Evolutionary conservation across 92 coral and sea anemone genomes (phyloP).

Genomic region (Isaurus tuberculatus): DNA sequence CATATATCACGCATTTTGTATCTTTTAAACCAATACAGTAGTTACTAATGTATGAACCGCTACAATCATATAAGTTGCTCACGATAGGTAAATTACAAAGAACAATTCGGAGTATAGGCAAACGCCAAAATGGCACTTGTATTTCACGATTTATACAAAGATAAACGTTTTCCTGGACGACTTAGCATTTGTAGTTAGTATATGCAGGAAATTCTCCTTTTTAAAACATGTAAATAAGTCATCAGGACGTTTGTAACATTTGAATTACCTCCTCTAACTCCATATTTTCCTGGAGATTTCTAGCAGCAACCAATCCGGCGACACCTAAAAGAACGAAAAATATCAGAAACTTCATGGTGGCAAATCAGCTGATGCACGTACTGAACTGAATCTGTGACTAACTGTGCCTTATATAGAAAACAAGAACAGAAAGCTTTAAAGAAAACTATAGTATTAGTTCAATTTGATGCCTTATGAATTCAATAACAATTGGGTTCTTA

Average conservation of each 20-base stretch:
- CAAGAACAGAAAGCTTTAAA: background rate
- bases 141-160: background rate
- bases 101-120: no score
- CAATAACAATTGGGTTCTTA: background rate
- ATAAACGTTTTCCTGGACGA: background rate
- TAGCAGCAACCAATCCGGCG: conserved; percentile 15
- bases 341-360: conserved; percentile 6
- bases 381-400: background rate
- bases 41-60: no score
- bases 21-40: no score
- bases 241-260: no score
- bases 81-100: no score
- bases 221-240: no score
- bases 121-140: no score
- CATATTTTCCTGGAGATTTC: conserved; percentile 7
- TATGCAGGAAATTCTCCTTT: no score
- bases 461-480: background rate
- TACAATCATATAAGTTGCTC: no score
- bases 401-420: background rate
- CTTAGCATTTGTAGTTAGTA: conserved; percentile 4
- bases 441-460: background rate
- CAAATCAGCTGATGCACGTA: background rate
- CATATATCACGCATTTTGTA: no score
- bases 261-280: background rate
- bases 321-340: conserved; percentile 22